Evolutionary conservation across 2,797 vertebrate genomes (phyloP), one percentile per base, ranked within the genome.

Genomic region (Zalophus californianus): DNA sequence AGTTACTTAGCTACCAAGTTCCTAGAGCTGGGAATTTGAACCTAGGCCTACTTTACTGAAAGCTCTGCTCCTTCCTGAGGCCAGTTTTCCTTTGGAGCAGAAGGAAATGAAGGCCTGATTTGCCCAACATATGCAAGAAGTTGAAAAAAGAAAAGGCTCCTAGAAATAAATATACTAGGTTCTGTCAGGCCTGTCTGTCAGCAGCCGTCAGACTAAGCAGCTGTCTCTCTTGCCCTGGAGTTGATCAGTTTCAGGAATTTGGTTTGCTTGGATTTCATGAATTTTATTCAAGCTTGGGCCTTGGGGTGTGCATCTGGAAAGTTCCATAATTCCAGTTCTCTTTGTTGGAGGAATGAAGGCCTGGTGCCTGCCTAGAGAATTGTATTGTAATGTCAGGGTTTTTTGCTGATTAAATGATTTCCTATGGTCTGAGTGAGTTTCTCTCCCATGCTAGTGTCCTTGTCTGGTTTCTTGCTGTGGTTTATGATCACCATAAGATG

Each of bases 401-500:
- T 82, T 96, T 84, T 94, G 77, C 41, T 78, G 38, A 16, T 80
- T 73, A 60, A 83, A 41, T 93, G 73, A 89, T 87, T 66, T 87
- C 20, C n/a, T 38, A 14, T 44, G 32, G 7, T 48, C 56, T 85
- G 23, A 72, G 7, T 54, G 73, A 64, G 80, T 84, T 95, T 97
- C 35, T 86, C n/a, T 91, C 52, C 21, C 4, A 0, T 38, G 16
- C 52, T 11, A 5, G 13, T 38, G 5, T 82, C 11, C 44, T 35
- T 44, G 6, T 77, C 35, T 41, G 73, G 0, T 97, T 94, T 85
- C 52, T 90, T 97, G 73, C 70, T 60, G 2, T 94, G 48, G 48
- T 72, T 86, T 84, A 52, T 32, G n/a, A 50, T 32, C 58, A 54
- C 78, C 96, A 20, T 96, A 54, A 96, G 96, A 73, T 94, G 97